These are phyloP conservation scores for Drosophila trapezifrons DNA, from an alignment of 1,140 invertebrate species.

Conservation along the genomic window DNA sequence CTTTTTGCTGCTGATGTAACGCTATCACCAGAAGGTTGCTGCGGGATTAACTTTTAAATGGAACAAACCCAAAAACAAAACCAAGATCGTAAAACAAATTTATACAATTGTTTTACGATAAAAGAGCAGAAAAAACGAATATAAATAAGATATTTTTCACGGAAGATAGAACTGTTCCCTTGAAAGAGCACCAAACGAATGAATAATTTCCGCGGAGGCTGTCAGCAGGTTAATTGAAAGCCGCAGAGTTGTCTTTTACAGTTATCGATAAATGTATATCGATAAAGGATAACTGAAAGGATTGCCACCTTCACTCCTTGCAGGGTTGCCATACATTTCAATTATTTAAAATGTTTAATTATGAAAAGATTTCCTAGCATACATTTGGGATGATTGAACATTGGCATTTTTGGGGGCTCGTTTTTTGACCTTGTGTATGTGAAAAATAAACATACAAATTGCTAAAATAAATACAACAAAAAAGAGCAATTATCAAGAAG, in stretches of 20 bases:
- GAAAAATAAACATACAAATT: neutral
- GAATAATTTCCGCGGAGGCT: too few species aligned
- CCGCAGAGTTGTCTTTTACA: neutral
- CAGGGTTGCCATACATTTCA: too few species aligned
- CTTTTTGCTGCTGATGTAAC: too few species aligned
- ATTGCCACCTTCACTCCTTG: too few species aligned
- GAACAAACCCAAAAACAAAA: too few species aligned
- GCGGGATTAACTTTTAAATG: too few species aligned
- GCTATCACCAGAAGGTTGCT: too few species aligned
- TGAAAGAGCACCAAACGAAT: neutral
- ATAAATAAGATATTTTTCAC: neutral
- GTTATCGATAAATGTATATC: neutral
- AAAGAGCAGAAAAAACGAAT: too few species aligned
- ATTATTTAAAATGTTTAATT: neutral
- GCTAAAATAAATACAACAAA: neutral
- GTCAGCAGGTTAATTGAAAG: neutral
- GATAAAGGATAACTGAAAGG: neutral
- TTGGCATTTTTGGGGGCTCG: constrained; percentile 20
- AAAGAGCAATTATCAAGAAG: neutral
- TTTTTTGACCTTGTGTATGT: neutral
- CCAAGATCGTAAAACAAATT: too few species aligned
- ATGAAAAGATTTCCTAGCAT: constrained; percentile 21
- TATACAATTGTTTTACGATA: too few species aligned
- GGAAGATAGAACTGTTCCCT: neutral
- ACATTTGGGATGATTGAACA: constrained; percentile 26